Evolutionary conservation across 2,797 vertebrate species (phyloP).

Genomic region (Hylomyscus alleni): DNA sequence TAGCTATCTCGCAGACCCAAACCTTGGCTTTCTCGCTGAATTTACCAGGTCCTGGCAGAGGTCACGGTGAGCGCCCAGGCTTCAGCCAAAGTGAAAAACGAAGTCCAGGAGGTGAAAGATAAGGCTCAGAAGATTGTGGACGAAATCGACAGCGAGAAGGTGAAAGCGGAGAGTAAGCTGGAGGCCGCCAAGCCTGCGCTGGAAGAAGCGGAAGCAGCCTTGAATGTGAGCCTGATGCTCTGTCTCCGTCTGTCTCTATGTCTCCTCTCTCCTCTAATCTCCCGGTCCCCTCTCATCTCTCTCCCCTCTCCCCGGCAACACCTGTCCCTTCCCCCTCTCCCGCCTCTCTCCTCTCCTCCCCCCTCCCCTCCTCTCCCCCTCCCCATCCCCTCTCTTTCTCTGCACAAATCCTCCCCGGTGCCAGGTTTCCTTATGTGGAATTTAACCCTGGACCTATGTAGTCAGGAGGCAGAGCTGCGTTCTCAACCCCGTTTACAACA

Average conservation of each 20-base stretch:
- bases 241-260: background rate
- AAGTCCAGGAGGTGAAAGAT: constrained; percentile 93
- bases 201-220: constrained; percentile 91
- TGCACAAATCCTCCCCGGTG: background rate
- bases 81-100: constrained; percentile 91
- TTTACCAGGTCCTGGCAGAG: constrained; percentile 91
- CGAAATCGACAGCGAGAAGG: constrained; percentile 92
- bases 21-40: background rate
- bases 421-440: rapidly evolving
- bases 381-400: background rate
- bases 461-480: background rate
- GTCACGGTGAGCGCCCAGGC: constrained; percentile 92
- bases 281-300: background rate
- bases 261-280: no score
- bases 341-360: no score
- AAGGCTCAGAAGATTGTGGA: constrained; percentile 93
- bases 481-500: background rate
- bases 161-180: constrained; percentile 91
- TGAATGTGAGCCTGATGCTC: constrained; percentile 89
- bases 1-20: background rate
- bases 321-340: no score
- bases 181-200: constrained; percentile 92
- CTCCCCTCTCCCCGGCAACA: no score
- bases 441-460: background rate
- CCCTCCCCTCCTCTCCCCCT: no score